Evolutionary conservation across 1,140 invertebrate genomes (phyloP).

Genomic region (Aphaenogaster rudis): DNA sequence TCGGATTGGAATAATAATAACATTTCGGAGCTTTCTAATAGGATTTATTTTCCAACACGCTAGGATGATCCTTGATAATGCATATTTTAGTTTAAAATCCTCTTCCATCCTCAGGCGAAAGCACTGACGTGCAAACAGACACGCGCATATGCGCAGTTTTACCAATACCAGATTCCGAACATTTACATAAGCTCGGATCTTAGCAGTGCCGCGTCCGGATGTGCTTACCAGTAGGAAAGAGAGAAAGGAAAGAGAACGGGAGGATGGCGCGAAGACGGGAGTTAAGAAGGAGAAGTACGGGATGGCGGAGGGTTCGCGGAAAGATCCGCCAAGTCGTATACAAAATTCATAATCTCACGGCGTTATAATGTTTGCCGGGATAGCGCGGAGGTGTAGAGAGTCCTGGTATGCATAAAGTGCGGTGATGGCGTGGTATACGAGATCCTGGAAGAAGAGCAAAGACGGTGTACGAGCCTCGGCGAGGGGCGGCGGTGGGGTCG

Average conservation of each 20-base stretch:
- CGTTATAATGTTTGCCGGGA: conserved; percentile 82
- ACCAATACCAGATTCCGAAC: conserved; percentile 33
- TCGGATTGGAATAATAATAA: conserved; percentile 11
- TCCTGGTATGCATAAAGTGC: conserved; percentile 78
- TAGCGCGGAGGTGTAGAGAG: conserved; percentile 66
- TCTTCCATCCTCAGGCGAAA: conserved; percentile 6
- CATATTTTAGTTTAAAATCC: conserved; percentile 33
- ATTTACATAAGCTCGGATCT: conserved; percentile 36
- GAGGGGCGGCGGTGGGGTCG: not conserved
- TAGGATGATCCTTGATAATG: conserved; percentile 22
- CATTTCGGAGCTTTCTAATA: not conserved
- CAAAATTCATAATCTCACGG: conserved; percentile 84
- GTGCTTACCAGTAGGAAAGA: conserved; percentile 26
- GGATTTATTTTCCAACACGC: conserved; percentile 1
- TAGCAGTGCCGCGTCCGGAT: conserved; percentile 39
- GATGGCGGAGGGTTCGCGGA: conserved; percentile 33
- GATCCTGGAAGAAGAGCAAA: conserved; percentile 45
- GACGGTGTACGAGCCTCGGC: conserved; percentile 23
- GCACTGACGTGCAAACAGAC: conserved; percentile 31
- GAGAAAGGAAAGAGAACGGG: not conserved
- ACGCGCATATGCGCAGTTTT: not conserved
- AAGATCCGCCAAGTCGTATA: conserved; percentile 78
- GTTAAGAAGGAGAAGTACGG: not conserved
- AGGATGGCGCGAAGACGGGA: not conserved
- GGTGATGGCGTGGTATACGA: conserved; percentile 71